Conservation (phyloP, 2,797 vertebrate genomes). For the Girardinus metallicus region DNA sequence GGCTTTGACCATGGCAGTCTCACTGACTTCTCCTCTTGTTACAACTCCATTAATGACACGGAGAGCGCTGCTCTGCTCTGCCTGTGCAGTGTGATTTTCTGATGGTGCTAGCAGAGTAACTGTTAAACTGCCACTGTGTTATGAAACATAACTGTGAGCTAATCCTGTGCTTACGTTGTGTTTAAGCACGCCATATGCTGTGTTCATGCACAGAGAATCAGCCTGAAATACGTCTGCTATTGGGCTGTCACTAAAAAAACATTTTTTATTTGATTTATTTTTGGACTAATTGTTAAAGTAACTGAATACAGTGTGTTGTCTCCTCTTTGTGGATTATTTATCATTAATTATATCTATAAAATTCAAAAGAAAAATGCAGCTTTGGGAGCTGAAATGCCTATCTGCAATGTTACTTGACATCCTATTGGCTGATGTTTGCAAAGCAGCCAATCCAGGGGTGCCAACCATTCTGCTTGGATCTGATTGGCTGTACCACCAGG, state of each 20-base stretch:
- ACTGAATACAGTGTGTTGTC: neutral
- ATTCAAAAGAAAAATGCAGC: neutral
- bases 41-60: constrained; percentile 64
- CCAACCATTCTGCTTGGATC: neutral
- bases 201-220: constrained; percentile 62
- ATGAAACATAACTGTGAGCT: constrained; percentile 47
- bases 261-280: neutral
- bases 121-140: constrained; percentile 25
- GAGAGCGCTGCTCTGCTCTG: constrained; percentile 43
- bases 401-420: neutral
- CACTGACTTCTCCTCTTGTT: constrained; percentile 50
- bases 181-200: constrained; percentile 62
- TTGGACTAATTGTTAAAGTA: neutral
- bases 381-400: neutral
- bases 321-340: neutral
- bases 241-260: neutral
- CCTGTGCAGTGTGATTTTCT: constrained; percentile 9
- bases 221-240: constrained; percentile 28
- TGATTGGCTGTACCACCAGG: neutral
- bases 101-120: neutral
- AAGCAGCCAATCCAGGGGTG: neutral
- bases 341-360: neutral
- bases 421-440: neutral
- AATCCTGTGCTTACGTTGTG: constrained; percentile 57
- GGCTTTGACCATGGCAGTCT: constrained; percentile 64